These are phyloP conservation scores for Scophthalmus maximus DNA, from an alignment of 2,113 vertebrate genomes.

Conservation along the genomic window DNA sequence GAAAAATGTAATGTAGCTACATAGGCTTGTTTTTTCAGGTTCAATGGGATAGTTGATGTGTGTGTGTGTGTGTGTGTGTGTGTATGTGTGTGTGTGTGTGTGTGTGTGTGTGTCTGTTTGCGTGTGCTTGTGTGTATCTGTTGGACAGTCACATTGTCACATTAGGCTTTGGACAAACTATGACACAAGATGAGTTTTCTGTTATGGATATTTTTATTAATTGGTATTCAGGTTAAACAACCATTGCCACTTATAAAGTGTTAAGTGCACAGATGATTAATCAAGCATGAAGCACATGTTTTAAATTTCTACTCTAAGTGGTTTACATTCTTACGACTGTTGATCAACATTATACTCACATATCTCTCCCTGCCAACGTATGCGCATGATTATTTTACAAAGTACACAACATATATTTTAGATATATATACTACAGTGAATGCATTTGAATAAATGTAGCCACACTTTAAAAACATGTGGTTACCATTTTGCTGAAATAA, in stretches of 20 bases:
- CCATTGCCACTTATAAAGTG: not conserved
- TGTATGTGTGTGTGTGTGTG: not conserved
- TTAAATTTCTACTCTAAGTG: constrained; percentile 24
- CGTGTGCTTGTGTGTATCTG: not conserved
- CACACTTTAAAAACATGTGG: constrained; percentile 54
- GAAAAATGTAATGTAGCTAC: not conserved
- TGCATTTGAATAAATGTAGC: constrained; percentile 27
- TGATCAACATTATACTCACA: constrained; percentile 4
- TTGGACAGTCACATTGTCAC: not conserved
- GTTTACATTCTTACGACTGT: constrained; percentile 23
- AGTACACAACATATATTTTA: constrained; percentile 34
- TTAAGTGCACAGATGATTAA: constrained; percentile 24
- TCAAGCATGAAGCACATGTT: constrained; percentile 15
- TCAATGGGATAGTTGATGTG: too few relatives aligned
- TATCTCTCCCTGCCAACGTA: constrained; percentile 4
- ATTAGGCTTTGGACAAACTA: not conserved
- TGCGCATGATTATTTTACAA: constrained; percentile 34
- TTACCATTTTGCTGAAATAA: constrained; percentile 61
- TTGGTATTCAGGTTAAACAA: not conserved
- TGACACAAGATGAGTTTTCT: not conserved
- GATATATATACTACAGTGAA: constrained; percentile 46
- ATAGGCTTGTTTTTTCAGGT: not conserved
- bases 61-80: not conserved
- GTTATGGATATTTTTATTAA: not conserved
- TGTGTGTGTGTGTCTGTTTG: too few relatives aligned